Evolutionary conservation across 1,140 invertebrate species (phyloP), one percentile per base, ranked within the genome.

Genomic region (Saccostrea glomerata): DNA sequence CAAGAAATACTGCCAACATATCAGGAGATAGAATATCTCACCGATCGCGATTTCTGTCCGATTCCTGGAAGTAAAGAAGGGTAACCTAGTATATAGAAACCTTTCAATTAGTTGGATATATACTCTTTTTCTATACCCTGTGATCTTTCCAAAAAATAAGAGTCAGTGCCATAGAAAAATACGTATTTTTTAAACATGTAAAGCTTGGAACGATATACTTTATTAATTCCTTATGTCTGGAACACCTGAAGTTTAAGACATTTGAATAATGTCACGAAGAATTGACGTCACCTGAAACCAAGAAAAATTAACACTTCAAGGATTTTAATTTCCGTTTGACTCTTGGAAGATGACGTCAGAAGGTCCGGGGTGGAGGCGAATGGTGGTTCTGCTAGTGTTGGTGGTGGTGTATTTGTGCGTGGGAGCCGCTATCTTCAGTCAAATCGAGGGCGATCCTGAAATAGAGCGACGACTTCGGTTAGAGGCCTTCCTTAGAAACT

Each of bases 341-440:
- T 15, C 30, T 36, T 77, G 5, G 70, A 77, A 13, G 70, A 77
- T 77, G 84, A 85, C 55, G 84, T n/a, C 58, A 2, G 55, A 88
- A 58, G 89, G 86, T 36, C 89, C 89, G 0, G 87, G 86, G 23
- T 88, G 89, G 86, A 90, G 86, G 84, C 87, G 40, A 9, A 90
- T 97, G 2, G 96, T 91, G 5, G 3, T 89, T 20, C 82, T 92
- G 11, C 56, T 88, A 9, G 36, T 83, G n/a, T 63, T 91, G n/a
- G 89, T 91, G 56, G 86, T 91, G 9, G n/a, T 90, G 20, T 92
- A 91, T 83, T 87, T 92, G 30, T 91, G 90, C 36, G 85, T 91
- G 3, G 92, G 92, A 12, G 91, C 92, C 11, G 85, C 87, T 30
- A 86, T 91, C 55, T 92, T 92, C 82, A 90, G 89, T 25, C 87